phyloP scores from a whole-genome alignment of 2,888 invertebrate genomes.

The Dendrolimus pini region DNA sequence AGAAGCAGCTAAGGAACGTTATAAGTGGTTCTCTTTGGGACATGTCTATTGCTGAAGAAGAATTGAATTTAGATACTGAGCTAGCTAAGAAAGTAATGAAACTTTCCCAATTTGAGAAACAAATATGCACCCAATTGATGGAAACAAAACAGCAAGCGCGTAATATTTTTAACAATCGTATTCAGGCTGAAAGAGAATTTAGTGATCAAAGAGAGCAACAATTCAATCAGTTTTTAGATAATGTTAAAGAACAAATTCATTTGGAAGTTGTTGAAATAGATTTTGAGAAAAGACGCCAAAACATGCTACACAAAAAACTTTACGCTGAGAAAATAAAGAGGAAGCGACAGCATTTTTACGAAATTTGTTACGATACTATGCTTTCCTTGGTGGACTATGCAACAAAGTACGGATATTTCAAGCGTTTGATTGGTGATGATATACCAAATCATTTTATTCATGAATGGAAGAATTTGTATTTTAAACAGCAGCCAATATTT shows the following conservation, averaged over 20 bases:
- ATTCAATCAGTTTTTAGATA: constrained; percentile 60
- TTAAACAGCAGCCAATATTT: constrained; percentile 72
- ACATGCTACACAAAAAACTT: constrained; percentile 71
- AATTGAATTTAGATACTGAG: constrained; percentile 62
- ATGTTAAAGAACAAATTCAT: constrained; percentile 57
- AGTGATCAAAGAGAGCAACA: constrained; percentile 65
- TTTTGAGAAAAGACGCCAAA: constrained; percentile 68
- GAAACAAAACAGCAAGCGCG: constrained; percentile 78
- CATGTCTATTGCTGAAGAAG: constrained; percentile 67
- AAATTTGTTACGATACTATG: constrained; percentile 70
- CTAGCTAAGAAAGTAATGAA: constrained; percentile 76
- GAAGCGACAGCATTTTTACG: constrained; percentile 60
- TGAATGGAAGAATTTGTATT: constrained; percentile 76
- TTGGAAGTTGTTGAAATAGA: constrained; percentile 66
- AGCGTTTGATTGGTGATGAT: constrained; percentile 45
- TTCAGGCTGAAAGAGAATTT: constrained; percentile 66
- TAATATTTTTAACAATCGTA: constrained; percentile 70
- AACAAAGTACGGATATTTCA: constrained; percentile 68
- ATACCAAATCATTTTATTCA: constrained; percentile 66
- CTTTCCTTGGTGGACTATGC: constrained; percentile 75
- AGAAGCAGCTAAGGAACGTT: constrained; percentile 64
- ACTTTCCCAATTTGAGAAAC: constrained; percentile 80
- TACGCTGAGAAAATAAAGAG: constrained; percentile 70
- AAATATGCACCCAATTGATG: constrained; percentile 78
- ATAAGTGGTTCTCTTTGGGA: constrained; percentile 73